Evolutionary conservation across 1,140 invertebrate genomes (phyloP).

Genomic region (Telenomus remus): DNA sequence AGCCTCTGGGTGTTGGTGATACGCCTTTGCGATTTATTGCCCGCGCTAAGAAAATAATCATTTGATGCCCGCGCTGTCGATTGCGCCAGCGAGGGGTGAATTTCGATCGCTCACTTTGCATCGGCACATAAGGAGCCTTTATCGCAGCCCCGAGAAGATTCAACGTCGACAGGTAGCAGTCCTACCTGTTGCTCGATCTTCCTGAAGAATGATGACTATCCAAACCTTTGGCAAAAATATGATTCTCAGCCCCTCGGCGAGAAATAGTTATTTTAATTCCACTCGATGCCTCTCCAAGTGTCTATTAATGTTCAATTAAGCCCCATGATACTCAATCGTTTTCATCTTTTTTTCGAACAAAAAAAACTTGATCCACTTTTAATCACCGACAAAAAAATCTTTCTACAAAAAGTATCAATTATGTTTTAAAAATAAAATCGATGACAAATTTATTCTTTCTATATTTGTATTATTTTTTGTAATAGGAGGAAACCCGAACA

Average conservation of each 20-base stretch:
- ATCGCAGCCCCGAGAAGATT: constrained; percentile 48
- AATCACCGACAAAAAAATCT: background rate
- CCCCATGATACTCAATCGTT: constrained; percentile 4
- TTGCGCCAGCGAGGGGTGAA: constrained; percentile 52
- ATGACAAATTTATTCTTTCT: too few relatives aligned
- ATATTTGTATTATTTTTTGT: too few relatives aligned
- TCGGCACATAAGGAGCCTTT: constrained; percentile 52
- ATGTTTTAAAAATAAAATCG: too few relatives aligned
- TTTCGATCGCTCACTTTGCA: constrained; percentile 65
- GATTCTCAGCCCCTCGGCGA: constrained; percentile 6
- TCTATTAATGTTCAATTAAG: constrained; percentile 32
- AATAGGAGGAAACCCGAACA: too few relatives aligned
- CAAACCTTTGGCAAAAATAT: constrained; percentile 48
- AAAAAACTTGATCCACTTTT: background rate
- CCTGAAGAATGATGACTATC: constrained; percentile 55
- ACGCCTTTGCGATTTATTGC: constrained; percentile 38
- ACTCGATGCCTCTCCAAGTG: constrained; percentile 8
- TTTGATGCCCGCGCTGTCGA: constrained; percentile 46
- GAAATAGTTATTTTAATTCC: constrained; percentile 33
- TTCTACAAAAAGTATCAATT: background rate
- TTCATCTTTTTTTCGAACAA: background rate
- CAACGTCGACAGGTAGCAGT: constrained; percentile 60
- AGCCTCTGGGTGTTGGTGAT: constrained; percentile 5
- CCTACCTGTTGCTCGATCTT: constrained; percentile 69
- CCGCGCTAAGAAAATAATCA: constrained; percentile 53